phyloP scores from a whole-genome alignment of 2,888 invertebrate genomes.

The Trachelus iudaicus region DNA sequence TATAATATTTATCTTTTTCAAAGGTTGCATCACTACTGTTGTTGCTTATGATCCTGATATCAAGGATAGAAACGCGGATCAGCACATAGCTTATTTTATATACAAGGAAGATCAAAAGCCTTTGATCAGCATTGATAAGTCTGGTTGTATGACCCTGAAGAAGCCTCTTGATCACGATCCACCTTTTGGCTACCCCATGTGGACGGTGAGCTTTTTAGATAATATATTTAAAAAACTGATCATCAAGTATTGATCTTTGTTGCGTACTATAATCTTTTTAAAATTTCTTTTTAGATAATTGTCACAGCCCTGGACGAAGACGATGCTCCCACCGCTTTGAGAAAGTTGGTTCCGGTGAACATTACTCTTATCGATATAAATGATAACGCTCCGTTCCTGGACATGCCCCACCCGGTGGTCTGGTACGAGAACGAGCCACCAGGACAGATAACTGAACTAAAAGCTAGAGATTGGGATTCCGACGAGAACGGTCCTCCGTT shows the following conservation, averaged over 20 bases:
- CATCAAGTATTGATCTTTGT: not conserved
- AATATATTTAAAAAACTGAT: slow-evolving; percentile 7
- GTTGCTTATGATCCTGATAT: slow-evolving; percentile 90
- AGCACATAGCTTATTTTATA: slow-evolving; percentile 81
- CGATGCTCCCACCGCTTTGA: slow-evolving; percentile 71
- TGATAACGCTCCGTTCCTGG: slow-evolving; percentile 91
- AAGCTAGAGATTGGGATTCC: slow-evolving; percentile 85
- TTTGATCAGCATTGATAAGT: slow-evolving; percentile 77
- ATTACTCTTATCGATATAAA: slow-evolving; percentile 83
- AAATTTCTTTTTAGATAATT: slow-evolving; percentile 51
- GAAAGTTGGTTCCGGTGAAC: slow-evolving; percentile 75
- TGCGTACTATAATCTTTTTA: not conserved
- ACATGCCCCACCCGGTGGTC: slow-evolving; percentile 83
- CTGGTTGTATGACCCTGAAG: slow-evolving; percentile 79
- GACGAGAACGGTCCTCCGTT: slow-evolving; percentile 89
- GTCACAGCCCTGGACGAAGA: slow-evolving; percentile 82
- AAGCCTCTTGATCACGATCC: slow-evolving; percentile 89
- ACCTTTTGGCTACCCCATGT: slow-evolving; percentile 84
- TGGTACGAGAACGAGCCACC: slow-evolving; percentile 85
- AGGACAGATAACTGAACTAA: slow-evolving; percentile 74
- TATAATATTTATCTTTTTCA: not conserved
- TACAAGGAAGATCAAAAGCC: slow-evolving; percentile 79
- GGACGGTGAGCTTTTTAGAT: slow-evolving; percentile 67
- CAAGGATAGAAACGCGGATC: slow-evolving; percentile 77
- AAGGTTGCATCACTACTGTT: slow-evolving; percentile 66